Conservation (phyloP, 2,888 invertebrate species). For the Phortica okadai region DNA sequence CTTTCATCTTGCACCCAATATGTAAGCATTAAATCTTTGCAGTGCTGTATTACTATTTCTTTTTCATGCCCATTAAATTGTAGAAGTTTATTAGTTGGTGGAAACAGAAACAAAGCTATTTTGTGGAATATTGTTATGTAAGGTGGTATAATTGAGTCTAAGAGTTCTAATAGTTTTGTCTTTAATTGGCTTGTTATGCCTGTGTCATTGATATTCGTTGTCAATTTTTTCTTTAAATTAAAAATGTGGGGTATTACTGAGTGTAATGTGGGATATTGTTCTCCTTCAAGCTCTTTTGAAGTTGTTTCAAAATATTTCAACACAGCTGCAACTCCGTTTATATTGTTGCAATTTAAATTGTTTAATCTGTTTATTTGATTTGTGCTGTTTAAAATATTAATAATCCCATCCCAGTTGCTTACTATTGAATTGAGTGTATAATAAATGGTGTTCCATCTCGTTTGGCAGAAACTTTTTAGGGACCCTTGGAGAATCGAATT, state of each 20-base stretch:
- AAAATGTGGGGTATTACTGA: slow-evolving; percentile 13
- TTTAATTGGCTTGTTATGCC: slow-evolving; percentile 25
- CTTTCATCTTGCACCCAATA: slow-evolving; percentile 4
- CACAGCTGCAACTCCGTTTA: background rate
- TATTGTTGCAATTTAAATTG: too few species aligned
- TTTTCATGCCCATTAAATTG: slow-evolving; percentile 4
- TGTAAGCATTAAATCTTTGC: slow-evolving; percentile 11
- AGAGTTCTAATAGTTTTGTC: background rate
- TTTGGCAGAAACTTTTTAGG: too few species aligned
- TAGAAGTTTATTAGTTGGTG: slow-evolving; percentile 29
- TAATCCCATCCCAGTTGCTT: too few species aligned
- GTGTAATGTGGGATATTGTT: slow-evolving; percentile 11
- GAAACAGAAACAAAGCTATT: slow-evolving; percentile 34
- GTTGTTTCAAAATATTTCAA: slow-evolving; percentile 17
- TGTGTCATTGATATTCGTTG: background rate
- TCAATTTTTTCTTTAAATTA: slow-evolving; percentile 14
- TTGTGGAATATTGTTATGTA: slow-evolving; percentile 16
- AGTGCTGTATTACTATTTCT: background rate
- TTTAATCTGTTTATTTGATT: too few species aligned
- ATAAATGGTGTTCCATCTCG: too few species aligned
- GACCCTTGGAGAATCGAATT: too few species aligned
- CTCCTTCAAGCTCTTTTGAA: slow-evolving; percentile 4
- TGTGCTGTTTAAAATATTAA: too few species aligned
- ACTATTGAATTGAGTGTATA: too few species aligned
- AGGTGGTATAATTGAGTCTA: slow-evolving; percentile 5